Evolutionary conservation across 2,797 vertebrate species (phyloP).

Genomic region (Chelmon rostratus): DNA sequence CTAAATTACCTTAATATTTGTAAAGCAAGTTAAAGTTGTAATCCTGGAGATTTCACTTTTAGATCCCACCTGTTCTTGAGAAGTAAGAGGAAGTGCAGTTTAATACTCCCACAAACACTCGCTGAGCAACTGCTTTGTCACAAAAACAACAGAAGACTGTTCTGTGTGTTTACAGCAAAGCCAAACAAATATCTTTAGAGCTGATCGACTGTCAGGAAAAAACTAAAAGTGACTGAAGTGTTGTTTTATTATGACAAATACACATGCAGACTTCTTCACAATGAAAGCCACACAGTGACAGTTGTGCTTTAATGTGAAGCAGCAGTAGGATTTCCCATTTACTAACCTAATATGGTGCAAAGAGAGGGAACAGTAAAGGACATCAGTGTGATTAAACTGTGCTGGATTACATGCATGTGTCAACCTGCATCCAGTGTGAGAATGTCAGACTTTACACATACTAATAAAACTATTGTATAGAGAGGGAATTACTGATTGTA

Average conservation of each 20-base stretch:
- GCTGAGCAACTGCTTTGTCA: not conserved
- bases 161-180: not conserved
- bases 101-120: not conserved
- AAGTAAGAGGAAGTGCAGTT: not conserved
- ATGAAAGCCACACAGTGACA: not conserved
- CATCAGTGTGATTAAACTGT: not conserved
- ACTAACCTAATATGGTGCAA: not conserved
- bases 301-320: not conserved
- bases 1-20: not conserved
- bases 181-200: not conserved
- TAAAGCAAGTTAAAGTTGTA: not conserved
- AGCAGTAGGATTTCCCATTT: not conserved
- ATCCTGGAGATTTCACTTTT: not conserved
- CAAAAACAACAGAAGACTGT: not conserved
- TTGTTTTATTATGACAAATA: not conserved
- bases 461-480: not conserved
- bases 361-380: not conserved
- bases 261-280: not conserved
- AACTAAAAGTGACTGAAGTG: rapidly evolving
- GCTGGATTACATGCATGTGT: not conserved
- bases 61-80: not conserved
- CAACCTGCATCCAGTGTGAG: not conserved
- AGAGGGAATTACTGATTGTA: not conserved
- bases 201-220: not conserved
- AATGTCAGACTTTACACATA: not conserved